Evolutionary conservation across 2,888 invertebrate genomes (phyloP).

Genomic region (Galeopsomyia nigrocyanea): DNA sequence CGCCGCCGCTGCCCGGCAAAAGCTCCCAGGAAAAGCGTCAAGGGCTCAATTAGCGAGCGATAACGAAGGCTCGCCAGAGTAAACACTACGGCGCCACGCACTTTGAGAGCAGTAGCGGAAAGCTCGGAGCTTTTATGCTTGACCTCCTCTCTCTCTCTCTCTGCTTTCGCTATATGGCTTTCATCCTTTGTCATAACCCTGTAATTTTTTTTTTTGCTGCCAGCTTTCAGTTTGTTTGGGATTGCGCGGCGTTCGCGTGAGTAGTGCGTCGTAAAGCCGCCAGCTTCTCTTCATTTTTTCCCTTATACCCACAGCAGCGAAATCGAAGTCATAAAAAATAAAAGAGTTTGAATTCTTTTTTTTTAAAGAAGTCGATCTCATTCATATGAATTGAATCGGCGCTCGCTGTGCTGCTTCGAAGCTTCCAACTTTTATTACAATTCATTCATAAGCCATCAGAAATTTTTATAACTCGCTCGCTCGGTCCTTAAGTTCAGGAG

Average conservation of each 20-base stretch:
- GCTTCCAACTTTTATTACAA: no score
- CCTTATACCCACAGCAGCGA: no score
- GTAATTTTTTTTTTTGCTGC: constrained; percentile 6
- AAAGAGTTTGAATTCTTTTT: no score
- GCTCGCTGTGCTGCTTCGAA: no score
- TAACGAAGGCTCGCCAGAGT: constrained; percentile 55
- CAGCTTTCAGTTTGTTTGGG: constrained; percentile 12
- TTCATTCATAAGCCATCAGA: no score
- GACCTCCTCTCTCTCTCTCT: constrained; percentile 14
- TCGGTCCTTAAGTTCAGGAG: no score
- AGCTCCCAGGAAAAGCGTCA: constrained; percentile 15
- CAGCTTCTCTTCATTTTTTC: no score
- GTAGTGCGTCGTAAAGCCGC: not conserved
- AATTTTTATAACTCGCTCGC: no score
- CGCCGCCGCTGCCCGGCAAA: not conserved
- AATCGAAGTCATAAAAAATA: no score
- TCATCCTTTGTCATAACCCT: not conserved
- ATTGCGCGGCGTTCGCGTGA: not conserved
- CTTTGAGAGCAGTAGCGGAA: not conserved
- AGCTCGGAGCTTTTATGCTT: constrained; percentile 14
- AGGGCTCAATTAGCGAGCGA: constrained; percentile 61
- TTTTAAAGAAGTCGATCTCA: no score
- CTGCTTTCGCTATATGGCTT: constrained; percentile 1
- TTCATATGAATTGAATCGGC: no score
- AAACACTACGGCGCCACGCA: constrained; percentile 17